Evolutionary conservation across 2,888 invertebrate species (phyloP).

Genomic region (Parnassius apollo): DNA sequence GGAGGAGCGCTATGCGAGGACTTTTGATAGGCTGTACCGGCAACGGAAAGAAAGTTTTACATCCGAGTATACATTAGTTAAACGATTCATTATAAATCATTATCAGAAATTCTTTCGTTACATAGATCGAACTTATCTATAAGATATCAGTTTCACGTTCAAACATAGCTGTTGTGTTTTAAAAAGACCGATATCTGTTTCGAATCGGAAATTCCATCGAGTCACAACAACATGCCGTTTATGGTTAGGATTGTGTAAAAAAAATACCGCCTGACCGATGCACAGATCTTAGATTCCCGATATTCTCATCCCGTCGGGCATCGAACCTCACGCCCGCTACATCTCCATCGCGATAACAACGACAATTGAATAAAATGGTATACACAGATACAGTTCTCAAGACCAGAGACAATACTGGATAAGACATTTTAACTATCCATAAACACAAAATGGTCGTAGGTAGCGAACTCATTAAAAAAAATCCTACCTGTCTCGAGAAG

Average conservation of each 20-base stretch:
- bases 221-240: slow-evolving; percentile 20
- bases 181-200: slow-evolving; percentile 12
- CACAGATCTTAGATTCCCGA: slow-evolving; percentile 33
- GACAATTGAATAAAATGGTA: slow-evolving; percentile 58
- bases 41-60: not conserved
- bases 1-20: too few relatives aligned
- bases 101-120: not conserved
- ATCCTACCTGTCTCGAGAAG: too few relatives aligned
- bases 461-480: too few relatives aligned
- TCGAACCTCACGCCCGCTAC: slow-evolving; percentile 51
- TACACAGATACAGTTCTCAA: slow-evolving; percentile 31
- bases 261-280: slow-evolving; percentile 14
- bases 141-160: slow-evolving; percentile 9
- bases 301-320: slow-evolving; percentile 44
- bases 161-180: not conserved
- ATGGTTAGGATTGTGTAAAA: slow-evolving; percentile 14
- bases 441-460: too few relatives aligned
- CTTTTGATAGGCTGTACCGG: too few relatives aligned
- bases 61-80: not conserved
- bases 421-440: not conserved
- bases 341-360: slow-evolving; percentile 54
- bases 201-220: slow-evolving; percentile 16
- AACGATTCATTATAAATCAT: not conserved
- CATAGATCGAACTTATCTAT: not conserved
- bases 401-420: slow-evolving; percentile 14